Base-by-base conservation (phyloP, 2,797 vertebrate species). In the Podargus strigoides region DNA sequence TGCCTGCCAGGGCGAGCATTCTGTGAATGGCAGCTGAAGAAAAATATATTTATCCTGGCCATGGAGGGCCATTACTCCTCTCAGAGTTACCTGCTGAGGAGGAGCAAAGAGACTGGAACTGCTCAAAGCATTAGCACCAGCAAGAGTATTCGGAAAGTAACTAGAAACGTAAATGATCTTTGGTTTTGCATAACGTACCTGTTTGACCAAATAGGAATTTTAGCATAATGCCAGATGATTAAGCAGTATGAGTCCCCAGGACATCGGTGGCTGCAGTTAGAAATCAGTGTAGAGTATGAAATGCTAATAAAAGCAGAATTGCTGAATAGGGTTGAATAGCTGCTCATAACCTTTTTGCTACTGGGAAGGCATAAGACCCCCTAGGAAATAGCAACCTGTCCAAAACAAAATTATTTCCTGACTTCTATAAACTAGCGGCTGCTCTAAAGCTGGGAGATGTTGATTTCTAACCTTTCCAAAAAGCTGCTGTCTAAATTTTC, bases 241-340 rank as follows among this genome's bases (percentile, higher is more conserved):
- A 83, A 87, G 41, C 50, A 74, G 55, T 69, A 37, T 3, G 36
- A 82, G 26, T 84, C 83, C 59, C 44, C 55, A 88, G 80, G 66
- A 86, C 70, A 55, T 21, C 8, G 3, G 72, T 79, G 85, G 56
- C 56, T 85, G 46, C 75, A 83, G 34, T 22, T 77, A 74, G 34
- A 94, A 79, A 74, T 47, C 60, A 50, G 15, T 14, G 34, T 36
- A 77, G 41, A 89, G 21, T 47, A 73, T 18, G 36, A 89, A 85
- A 85, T 59, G 42, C 36, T 93, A 85, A 92, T 89, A 73, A 83
- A 94, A 95, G 34, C 59, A 79, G 77, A 89, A 85, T 47, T 87
- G 41, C 50, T 78, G 37, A 88, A 53, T 62, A 81, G 92, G 58
- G 60, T 12, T 85, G 59, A 93, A 46, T 73, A 87, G 79, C 55